A percentile compares a stretch with the other conserved stretches of the same genome.
Conservation (phyloP, 2,888 invertebrate species). For the Tetramorium bicarinatum region DNA sequence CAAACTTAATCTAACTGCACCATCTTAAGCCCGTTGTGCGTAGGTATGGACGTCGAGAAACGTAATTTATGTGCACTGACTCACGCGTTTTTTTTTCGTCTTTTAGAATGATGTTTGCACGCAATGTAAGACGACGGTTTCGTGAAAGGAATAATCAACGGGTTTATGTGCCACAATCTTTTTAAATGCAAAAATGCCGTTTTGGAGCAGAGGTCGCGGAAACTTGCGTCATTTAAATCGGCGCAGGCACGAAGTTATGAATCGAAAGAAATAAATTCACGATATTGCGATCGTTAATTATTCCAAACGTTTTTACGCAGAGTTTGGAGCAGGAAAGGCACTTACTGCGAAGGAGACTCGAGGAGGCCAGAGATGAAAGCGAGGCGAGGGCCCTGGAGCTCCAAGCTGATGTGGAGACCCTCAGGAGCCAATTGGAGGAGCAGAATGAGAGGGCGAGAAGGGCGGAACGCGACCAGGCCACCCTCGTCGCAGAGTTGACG, state of each 20-base stretch:
- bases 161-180: background rate
- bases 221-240: background rate
- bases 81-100: conserved; percentile 54
- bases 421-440: conserved; percentile 92
- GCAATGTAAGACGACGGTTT: conserved; percentile 36
- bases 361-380: conserved; percentile 95
- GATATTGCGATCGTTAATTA: background rate
- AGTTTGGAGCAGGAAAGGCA: conserved; percentile 97
- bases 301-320: conserved; percentile 86
- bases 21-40: conserved; percentile 26
- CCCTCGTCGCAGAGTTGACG: conserved; percentile 93
- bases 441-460: conserved; percentile 87
- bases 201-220: background rate
- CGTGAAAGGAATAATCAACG: conserved; percentile 44
- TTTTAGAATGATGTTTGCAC: conserved; percentile 41
- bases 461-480: conserved; percentile 92
- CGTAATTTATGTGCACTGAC: conserved; percentile 57
- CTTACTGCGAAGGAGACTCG: conserved; percentile 93
- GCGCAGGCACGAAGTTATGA: background rate
- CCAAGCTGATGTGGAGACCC: conserved; percentile 94
- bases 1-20: conserved; percentile 11
- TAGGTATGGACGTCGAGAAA: conserved; percentile 31
- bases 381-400: conserved; percentile 95
- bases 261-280: background rate
- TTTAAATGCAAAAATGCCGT: conserved; percentile 16